Evolutionary conservation across 2,797 vertebrate species (phyloP).

Genomic region (Moxostoma hubbsi): DNA sequence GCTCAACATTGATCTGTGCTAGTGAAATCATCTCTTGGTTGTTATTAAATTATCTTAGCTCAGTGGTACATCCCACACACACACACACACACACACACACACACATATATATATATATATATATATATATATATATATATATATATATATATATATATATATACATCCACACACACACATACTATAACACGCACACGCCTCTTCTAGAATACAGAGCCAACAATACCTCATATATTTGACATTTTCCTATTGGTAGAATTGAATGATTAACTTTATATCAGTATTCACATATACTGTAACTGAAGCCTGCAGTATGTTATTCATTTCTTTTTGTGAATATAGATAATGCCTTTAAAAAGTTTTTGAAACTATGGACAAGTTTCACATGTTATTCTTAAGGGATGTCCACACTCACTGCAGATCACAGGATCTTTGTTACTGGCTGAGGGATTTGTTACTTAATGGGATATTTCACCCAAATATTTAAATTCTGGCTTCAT

Average conservation of each 20-base stretch:
- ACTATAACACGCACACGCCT: background rate
- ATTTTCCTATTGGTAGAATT: background rate
- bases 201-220: background rate
- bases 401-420: too few species aligned
- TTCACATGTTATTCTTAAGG: too few species aligned
- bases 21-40: conserved; percentile 51
- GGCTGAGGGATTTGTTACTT: too few species aligned
- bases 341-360: too few species aligned
- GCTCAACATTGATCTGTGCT: conserved; percentile 57
- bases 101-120: background rate
- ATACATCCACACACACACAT: background rate
- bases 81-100: conserved; percentile 15
- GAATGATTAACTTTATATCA: background rate
- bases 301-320: conserved; percentile 6
- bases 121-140: too few species aligned
- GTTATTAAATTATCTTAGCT: conserved; percentile 55
- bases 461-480: too few species aligned
- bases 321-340: too few species aligned
- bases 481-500: too few species aligned
- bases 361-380: too few species aligned
- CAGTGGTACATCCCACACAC: conserved; percentile 32
- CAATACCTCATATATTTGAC: background rate
- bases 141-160: too few species aligned
- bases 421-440: too few species aligned
- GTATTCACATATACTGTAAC: background rate